Percentiles rank a stretch among this genome's conserved stretches.
Evolutionary conservation across 2,113 vertebrate species (phyloP).

Genomic region (Meriones unguiculatus): DNA sequence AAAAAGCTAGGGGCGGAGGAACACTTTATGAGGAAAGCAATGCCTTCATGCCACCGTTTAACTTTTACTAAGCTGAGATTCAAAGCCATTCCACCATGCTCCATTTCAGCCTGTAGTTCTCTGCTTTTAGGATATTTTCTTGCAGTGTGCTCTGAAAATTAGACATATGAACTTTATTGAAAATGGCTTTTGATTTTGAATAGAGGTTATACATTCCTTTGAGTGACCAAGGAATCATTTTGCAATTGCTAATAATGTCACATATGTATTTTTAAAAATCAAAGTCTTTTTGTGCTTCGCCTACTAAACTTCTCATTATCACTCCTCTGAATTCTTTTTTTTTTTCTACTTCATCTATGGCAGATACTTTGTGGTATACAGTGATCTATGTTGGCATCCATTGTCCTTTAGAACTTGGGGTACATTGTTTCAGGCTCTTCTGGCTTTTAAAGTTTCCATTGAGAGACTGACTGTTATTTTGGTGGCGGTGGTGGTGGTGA

Average conservation of each 20-base stretch:
- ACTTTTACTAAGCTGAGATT: constrained; percentile 8
- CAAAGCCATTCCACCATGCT: background rate
- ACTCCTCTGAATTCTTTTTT: background rate
- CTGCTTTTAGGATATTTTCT: background rate
- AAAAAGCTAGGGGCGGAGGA: no score
- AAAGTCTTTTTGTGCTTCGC: background rate
- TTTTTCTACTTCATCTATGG: no score
- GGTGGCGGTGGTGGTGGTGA: no score
- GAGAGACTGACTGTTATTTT: no score
- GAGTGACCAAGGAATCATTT: background rate
- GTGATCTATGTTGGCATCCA: no score
- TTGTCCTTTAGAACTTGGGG: no score
- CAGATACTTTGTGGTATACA: no score
- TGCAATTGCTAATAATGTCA: background rate
- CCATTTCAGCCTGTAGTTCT: background rate
- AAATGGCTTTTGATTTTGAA: background rate
- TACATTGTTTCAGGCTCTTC: no score
- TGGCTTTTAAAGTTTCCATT: no score
- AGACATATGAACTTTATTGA: background rate
- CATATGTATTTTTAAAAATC: background rate
- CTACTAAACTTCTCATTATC: background rate
- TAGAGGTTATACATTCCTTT: background rate
- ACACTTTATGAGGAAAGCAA: background rate
- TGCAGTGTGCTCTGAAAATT: background rate
- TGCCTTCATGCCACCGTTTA: background rate